These are phyloP conservation scores for Dinomys branickii DNA, from an alignment of 2,113 vertebrate genomes.

Conservation along the genomic window DNA sequence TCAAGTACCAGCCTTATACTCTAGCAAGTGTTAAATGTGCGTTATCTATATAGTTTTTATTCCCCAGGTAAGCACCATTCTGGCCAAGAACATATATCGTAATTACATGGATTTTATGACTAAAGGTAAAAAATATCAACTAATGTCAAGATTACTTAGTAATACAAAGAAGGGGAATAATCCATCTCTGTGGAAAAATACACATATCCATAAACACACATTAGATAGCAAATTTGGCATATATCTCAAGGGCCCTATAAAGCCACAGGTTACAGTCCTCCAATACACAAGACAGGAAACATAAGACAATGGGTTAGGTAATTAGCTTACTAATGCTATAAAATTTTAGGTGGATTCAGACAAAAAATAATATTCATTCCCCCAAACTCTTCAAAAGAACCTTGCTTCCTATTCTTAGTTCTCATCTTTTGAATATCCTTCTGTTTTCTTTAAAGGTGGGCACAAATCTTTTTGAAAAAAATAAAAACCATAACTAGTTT, in stretches of 20 bases:
- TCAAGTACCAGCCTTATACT: not conserved
- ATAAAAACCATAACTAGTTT: not conserved
- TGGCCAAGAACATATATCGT: not conserved
- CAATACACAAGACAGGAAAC: not conserved
- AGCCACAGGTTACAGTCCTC: not conserved
- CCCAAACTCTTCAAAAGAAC: not conserved
- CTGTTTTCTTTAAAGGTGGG: not conserved
- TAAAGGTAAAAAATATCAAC: constrained; percentile 43
- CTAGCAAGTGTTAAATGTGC: not conserved
- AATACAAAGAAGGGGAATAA: not conserved
- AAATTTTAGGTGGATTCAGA: not conserved
- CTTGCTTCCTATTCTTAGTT: constrained; percentile 8
- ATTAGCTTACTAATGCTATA: not conserved
- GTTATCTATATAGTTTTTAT: not conserved
- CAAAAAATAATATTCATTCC: not conserved
- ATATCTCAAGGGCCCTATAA: not conserved
- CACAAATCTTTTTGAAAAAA: not conserved
- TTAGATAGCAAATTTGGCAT: not conserved
- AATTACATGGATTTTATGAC: not conserved
- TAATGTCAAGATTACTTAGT: not conserved
- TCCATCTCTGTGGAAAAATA: not conserved
- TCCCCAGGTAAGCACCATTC: not conserved
- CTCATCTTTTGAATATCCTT: constrained; percentile 23
- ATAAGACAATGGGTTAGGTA: not conserved
- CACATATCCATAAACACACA: not conserved